Conservation (phyloP, 2,888 invertebrate genomes). For the Hydroisotoma schaefferi region DNA sequence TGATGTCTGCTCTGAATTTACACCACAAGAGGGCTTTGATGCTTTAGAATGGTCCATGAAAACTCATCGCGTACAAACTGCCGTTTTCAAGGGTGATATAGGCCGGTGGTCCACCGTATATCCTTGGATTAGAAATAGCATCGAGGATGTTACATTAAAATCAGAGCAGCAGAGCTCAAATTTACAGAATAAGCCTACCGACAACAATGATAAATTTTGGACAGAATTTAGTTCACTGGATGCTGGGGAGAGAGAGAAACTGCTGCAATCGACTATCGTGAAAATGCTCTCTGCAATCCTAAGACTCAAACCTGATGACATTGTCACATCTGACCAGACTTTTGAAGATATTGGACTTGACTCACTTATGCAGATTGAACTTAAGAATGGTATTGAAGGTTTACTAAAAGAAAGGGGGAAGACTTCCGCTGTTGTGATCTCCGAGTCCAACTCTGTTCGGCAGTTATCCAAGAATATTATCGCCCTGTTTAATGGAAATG, state of each 20-base stretch:
- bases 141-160: background rate
- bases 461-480: too few species aligned
- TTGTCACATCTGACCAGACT: background rate
- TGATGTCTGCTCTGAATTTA: background rate
- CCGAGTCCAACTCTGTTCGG: too few species aligned
- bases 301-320: background rate
- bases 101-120: background rate
- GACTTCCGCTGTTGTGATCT: too few species aligned
- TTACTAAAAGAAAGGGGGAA: too few species aligned
- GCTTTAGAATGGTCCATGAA: background rate
- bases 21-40: background rate
- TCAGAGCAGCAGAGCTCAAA: too few species aligned
- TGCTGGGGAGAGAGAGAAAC: background rate
- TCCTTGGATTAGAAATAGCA: background rate
- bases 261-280: too few species aligned
- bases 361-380: slow-evolving; percentile 29
- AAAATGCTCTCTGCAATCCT: background rate
- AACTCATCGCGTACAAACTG: background rate
- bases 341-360: slow-evolving; percentile 32
- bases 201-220: background rate
- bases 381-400: too few species aligned
- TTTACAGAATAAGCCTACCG: too few species aligned
- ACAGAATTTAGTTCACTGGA: background rate
- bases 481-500: too few species aligned
- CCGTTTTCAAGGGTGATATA: background rate